These are phyloP conservation scores for Triplophysa dalaica DNA, from an alignment of 2,113 vertebrate genomes.

Conservation along the genomic window DNA sequence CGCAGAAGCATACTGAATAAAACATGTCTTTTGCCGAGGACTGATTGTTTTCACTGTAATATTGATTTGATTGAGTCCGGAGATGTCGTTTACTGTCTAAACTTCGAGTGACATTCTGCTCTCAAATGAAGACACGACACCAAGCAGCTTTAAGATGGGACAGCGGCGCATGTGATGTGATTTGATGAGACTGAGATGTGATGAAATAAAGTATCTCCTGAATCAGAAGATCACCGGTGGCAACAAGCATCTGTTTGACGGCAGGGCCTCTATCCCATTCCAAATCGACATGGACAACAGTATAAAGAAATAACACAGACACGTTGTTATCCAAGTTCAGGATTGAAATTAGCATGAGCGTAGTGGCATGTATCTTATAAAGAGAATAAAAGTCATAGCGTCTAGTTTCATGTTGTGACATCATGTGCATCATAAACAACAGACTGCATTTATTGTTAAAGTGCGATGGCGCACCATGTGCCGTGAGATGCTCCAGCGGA, in stretches of 20 bases:
- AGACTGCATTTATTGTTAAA: constrained; percentile 41
- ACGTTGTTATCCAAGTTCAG: not conserved
- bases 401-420: constrained; percentile 11
- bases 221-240: constrained; percentile 61
- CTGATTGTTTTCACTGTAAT: constrained; percentile 43
- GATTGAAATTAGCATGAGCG: not conserved
- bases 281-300: constrained; percentile 2
- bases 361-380: not conserved
- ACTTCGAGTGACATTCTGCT: constrained; percentile 4
- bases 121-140: constrained; percentile 45
- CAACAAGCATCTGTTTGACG: constrained; percentile 60
- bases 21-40: constrained; percentile 14
- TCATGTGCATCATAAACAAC: constrained; percentile 41
- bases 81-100: constrained; percentile 32
- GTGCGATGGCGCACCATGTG: constrained; percentile 6
- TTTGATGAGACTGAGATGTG: constrained; percentile 71
- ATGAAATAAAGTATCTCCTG: constrained; percentile 67
- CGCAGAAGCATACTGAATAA: constrained; percentile 14
- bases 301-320: not conserved
- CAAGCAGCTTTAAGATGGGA: constrained; percentile 62
- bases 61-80: constrained; percentile 32
- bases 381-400: not conserved
- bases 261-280: not conserved
- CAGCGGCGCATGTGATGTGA: constrained; percentile 64
- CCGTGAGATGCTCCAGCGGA: constrained; percentile 49